Conservation (phyloP, 2,888 invertebrate genomes). For the Eudasyphora cyanicolor region DNA sequence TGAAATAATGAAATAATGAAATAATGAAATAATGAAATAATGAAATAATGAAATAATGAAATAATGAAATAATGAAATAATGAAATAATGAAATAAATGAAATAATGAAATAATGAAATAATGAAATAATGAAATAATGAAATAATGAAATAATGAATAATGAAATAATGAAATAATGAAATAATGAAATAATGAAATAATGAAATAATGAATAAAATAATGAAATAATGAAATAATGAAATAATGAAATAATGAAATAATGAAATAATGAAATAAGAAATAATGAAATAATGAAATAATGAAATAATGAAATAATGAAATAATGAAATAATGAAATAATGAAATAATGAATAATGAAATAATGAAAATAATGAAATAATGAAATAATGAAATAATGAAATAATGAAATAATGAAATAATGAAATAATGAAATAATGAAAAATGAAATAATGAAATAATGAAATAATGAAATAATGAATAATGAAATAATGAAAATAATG, state of each 20-base stretch:
- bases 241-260: background rate
- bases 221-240: conserved; percentile 10
- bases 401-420: background rate
- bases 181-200: conserved; percentile 17
- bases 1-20: background rate
- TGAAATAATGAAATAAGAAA: background rate
- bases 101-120: no score
- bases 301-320: conserved; percentile 4
- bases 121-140: background rate
- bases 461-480: no score
- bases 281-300: background rate
- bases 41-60: background rate
- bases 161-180: conserved; percentile 44
- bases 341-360: no score
- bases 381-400: background rate
- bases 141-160: no score
- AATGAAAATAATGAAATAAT: background rate
- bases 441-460: conserved; percentile 5
- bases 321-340: conserved; percentile 18
- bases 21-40: conserved; percentile 9
- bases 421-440: conserved; percentile 30
- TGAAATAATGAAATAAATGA: no score
- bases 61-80: background rate
- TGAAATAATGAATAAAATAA: background rate
- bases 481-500: no score